Percentiles rank a stretch among this genome's conserved stretches.
These are phyloP conservation scores for Temnothorax nylanderi DNA, from an alignment of 1,140 invertebrate genomes.

Conservation along the genomic window DNA sequence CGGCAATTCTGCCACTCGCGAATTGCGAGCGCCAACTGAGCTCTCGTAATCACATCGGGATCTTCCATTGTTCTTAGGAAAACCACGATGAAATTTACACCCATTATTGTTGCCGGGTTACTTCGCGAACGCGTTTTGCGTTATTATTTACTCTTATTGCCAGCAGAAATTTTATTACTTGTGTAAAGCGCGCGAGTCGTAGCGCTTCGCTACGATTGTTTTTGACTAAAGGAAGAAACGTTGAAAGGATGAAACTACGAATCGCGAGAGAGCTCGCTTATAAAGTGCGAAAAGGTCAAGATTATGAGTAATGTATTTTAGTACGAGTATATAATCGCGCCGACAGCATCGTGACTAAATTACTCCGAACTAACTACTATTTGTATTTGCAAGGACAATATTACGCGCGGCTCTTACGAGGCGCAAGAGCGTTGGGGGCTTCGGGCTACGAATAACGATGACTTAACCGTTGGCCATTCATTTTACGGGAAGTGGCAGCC, in stretches of 20 bases:
- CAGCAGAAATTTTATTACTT: slow-evolving; percentile 18
- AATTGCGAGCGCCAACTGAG: slow-evolving; percentile 34
- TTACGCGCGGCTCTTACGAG: slow-evolving; percentile 10
- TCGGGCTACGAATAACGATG: slow-evolving; percentile 31
- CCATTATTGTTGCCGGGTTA: slow-evolving; percentile 12
- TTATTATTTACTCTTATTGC: slow-evolving; percentile 31
- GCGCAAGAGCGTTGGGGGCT: background rate
- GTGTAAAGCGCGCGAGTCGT: background rate
- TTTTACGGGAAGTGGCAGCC: slow-evolving; percentile 26
- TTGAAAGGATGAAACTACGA: background rate
- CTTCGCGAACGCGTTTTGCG: background rate
- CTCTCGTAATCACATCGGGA: slow-evolving; percentile 41
- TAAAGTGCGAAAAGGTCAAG: background rate
- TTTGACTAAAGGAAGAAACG: background rate
- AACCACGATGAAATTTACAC: slow-evolving; percentile 37
- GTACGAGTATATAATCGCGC: background rate
- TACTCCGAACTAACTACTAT: slow-evolving; percentile 34
- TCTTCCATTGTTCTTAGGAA: slow-evolving; percentile 40
- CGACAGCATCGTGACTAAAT: slow-evolving; percentile 22
- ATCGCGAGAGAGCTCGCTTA: background rate
- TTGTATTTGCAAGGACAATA: slow-evolving; percentile 29
- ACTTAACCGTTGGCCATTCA: slow-evolving; percentile 30
- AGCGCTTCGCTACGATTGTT: background rate
- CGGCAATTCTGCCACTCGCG: slow-evolving; percentile 11
- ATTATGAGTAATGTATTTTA: background rate